A percentile compares a stretch with the other conserved stretches of the same genome.
phyloP scores from a whole-genome alignment of 1,140 invertebrate species.

The Zaprionus capensis region DNA sequence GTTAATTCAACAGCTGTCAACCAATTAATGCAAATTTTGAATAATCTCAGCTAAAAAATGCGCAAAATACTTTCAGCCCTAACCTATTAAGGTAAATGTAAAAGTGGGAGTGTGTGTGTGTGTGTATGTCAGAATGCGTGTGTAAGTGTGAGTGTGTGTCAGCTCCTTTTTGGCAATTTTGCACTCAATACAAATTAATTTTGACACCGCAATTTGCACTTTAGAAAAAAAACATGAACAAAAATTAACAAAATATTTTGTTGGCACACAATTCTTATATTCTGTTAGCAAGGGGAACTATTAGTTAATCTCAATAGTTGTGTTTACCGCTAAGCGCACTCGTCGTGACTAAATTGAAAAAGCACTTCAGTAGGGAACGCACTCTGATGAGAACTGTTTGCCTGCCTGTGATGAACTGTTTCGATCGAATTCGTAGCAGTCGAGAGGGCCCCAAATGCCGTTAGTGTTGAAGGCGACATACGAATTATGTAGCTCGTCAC shows the following conservation, averaged over 20 bases:
- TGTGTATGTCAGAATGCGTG: conserved; percentile 17
- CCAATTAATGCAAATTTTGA: conserved; percentile 37
- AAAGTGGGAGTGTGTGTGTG: background rate
- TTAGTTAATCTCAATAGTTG: conserved; percentile 36
- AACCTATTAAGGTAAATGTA: conserved; percentile 37
- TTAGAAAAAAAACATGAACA: conserved; percentile 54
- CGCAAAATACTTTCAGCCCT: conserved; percentile 29
- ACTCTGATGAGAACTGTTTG: conserved; percentile 45
- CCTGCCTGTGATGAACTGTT: conserved; percentile 58
- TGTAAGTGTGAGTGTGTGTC: conserved; percentile 38
- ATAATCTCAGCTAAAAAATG: conserved; percentile 31
- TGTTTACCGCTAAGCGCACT: conserved; percentile 77
- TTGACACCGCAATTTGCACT: conserved; percentile 62
- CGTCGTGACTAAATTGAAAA: conserved; percentile 55
- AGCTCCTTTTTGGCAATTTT: conserved; percentile 62
- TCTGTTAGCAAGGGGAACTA: conserved; percentile 15
- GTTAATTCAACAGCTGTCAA: conserved; percentile 55
- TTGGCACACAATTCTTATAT: conserved; percentile 17
- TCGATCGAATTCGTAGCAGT: conserved; percentile 49
- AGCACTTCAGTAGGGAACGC: conserved; percentile 28
- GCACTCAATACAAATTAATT: conserved; percentile 56
- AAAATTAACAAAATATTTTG: conserved; percentile 48
- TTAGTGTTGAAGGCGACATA: conserved; percentile 33
- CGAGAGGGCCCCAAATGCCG: conserved; percentile 34
- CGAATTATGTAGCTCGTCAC: conserved; percentile 21